Percentiles rank a stretch among this genome's conserved stretches.
These are phyloP conservation scores for Lutjanus erythropterus DNA, from an alignment of 2,113 vertebrate species.

Conservation along the genomic window DNA sequence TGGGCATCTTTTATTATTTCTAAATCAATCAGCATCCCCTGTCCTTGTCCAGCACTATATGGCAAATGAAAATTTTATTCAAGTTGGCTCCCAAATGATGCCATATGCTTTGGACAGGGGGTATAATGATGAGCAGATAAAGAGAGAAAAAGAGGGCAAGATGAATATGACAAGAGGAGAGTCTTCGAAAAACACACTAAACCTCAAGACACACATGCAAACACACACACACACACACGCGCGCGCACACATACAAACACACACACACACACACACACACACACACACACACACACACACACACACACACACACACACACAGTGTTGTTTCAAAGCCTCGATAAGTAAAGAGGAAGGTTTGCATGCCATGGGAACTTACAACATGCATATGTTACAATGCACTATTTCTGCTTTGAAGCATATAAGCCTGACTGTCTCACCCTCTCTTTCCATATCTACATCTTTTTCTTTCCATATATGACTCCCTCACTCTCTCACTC, in stretches of 20 bases:
- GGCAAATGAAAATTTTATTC: conserved; percentile 56
- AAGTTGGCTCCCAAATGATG: conserved; percentile 46
- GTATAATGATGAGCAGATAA: conserved; percentile 32
- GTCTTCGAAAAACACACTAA: conserved; percentile 24
- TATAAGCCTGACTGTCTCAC: conserved; percentile 22
- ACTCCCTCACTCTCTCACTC: conserved; percentile 52
- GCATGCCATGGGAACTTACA: conserved; percentile 27
- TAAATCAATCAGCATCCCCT: conserved; percentile 1
- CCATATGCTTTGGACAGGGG: conserved; percentile 57
- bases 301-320: not conserved
- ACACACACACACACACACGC: no score
- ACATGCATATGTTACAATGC: not conserved
- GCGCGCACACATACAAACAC: not conserved
- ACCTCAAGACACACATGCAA: conserved; percentile 20
- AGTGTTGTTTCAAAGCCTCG: not conserved
- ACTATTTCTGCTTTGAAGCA: conserved; percentile 16
- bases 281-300: conserved; percentile 10
- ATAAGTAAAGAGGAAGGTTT: conserved; percentile 30
- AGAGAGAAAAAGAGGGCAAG: conserved; percentile 48
- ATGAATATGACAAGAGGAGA: conserved; percentile 41
- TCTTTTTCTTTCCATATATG: conserved; percentile 57
- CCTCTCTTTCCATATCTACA: conserved; percentile 54
- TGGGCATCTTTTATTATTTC: not conserved
- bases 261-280: not conserved
- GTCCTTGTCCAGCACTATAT: conserved; percentile 22